Percentiles rank a stretch among this genome's conserved stretches.
These are phyloP conservation scores for Rattus norvegicus DNA, from an alignment of 2,113 vertebrate genomes.

Conservation along the genomic window DNA sequence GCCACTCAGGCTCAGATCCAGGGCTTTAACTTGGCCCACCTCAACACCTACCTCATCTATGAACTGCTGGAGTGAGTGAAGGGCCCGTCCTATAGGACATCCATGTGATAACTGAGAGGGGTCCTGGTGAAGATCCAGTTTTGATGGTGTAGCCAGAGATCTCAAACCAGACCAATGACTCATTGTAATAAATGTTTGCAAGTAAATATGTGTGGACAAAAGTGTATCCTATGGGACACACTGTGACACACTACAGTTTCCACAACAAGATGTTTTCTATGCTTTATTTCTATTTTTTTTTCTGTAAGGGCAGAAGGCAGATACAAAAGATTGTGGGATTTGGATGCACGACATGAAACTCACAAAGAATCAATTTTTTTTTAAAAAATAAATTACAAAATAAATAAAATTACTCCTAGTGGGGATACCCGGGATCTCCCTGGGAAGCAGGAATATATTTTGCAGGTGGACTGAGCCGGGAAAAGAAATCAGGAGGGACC, in stretches of 20 bases:
- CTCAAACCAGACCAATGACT: background rate
- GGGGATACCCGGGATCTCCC: background rate
- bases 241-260: background rate
- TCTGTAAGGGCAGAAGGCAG: background rate
- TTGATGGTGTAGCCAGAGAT: background rate
- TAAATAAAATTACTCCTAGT: background rate
- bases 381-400: background rate
- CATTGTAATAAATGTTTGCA: background rate
- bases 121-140: background rate
- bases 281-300: background rate
- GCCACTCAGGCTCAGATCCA: background rate
- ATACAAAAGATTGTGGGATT: background rate
- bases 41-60: background rate
- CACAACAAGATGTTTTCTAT: background rate
- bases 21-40: background rate
- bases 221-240: background rate
- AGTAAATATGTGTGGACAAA: background rate
- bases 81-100: background rate
- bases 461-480: too few relatives aligned
- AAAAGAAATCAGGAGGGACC: background rate
- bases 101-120: background rate
- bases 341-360: background rate
- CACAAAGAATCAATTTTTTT: background rate
- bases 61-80: background rate
- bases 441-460: background rate